Conservation (phyloP, 1,140 invertebrate species). For the Diabrotica virgifera region DNA sequence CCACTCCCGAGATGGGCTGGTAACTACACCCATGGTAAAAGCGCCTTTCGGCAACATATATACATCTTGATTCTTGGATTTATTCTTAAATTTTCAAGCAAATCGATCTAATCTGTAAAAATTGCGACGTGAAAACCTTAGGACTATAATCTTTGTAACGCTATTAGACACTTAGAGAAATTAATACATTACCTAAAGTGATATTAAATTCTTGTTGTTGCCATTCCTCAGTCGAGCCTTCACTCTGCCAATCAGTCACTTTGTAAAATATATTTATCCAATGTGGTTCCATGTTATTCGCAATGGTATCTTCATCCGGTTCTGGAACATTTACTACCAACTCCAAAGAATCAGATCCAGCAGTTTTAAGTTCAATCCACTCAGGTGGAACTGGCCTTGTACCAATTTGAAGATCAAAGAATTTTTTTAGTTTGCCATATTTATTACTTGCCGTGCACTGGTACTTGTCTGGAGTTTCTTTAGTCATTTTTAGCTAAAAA, state of each 20-base stretch:
- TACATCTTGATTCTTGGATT: too few species aligned
- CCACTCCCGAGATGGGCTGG: too few species aligned
- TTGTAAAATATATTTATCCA: constrained; percentile 34
- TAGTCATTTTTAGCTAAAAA: constrained; percentile 49
- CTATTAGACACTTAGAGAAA: constrained; percentile 3
- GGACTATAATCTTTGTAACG: too few species aligned
- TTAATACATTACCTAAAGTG: constrained; percentile 24
- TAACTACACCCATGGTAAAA: too few species aligned
- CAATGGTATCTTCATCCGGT: constrained; percentile 15
- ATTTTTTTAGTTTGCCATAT: constrained; percentile 52
- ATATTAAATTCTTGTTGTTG: constrained; percentile 27
- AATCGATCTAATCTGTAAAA: too few species aligned
- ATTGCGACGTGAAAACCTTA: too few species aligned
- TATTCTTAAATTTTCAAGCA: too few species aligned
- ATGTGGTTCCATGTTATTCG: constrained; percentile 26
- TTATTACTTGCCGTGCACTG: constrained; percentile 54
- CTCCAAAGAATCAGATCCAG: constrained; percentile 48
- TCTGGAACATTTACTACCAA: constrained; percentile 43
- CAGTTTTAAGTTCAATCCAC: constrained; percentile 44
- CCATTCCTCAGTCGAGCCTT: too few species aligned
- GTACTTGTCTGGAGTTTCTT: constrained; percentile 54
- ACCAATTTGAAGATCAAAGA: constrained; percentile 51
- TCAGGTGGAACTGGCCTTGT: constrained; percentile 51
- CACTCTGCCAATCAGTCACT: too few species aligned
- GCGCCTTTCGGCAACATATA: too few species aligned